Conservation (phyloP, 2,113 vertebrate species). For the Scomber colias region DNA sequence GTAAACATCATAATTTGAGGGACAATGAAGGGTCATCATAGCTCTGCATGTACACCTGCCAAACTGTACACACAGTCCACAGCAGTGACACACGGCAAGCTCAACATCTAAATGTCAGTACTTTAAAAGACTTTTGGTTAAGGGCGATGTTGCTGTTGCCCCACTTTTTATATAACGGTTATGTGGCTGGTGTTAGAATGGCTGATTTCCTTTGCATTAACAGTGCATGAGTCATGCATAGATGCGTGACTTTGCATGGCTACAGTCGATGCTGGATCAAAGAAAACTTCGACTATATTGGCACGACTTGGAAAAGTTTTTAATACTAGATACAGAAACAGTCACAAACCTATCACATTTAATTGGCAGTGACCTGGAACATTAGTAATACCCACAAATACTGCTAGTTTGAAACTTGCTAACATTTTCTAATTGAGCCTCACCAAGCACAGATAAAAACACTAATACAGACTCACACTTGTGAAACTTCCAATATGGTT, state of each 20-base stretch:
- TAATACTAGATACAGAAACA: no score
- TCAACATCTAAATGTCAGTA: not conserved
- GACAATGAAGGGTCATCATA: conserved; percentile 8
- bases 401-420: no score
- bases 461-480: no score
- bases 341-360: no score
- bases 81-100: not conserved
- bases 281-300: conserved; percentile 11
- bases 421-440: no score
- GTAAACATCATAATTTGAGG: not conserved
- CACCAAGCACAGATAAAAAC: no score
- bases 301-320: not conserved
- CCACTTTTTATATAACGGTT: conserved; percentile 3
- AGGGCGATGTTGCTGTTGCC: not conserved
- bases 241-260: not conserved
- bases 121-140: conserved; percentile 6
- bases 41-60: not conserved
- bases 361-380: no score
- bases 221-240: conserved; percentile 3
- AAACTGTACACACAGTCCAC: not conserved
- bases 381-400: no score
- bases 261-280: conserved; percentile 12
- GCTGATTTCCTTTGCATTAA: conserved; percentile 2
- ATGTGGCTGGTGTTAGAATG: conserved; percentile 10
- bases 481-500: no score